Evolutionary conservation across 2,888 invertebrate genomes (phyloP), one percentile per base, ranked within the genome.

Genomic region (Cantharis lateralis): DNA sequence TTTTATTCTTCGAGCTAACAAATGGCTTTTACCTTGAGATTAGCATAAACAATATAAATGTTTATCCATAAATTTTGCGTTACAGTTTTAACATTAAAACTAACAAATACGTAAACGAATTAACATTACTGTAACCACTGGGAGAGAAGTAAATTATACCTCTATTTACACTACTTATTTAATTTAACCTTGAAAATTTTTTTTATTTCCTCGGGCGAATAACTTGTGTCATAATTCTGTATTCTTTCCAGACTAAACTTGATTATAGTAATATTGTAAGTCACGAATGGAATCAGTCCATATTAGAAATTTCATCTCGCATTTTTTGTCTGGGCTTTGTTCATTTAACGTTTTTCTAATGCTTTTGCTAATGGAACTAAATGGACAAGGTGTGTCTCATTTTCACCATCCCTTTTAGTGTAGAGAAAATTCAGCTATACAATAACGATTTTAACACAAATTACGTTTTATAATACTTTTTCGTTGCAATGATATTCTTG

Each of bases 211-310:
- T 68, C 68, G 24, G 72, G 72, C 72, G 32, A 48, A 68, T 20
- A 68, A 68, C 68, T 68, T 61, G 72, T 72, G 71, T 64, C 28
- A 71, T 64, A 71, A 71, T 63, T 71, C 63, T 32, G 15, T 71
- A 71, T 64, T 71, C 62, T 71, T 32, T 13, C n/a, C 15, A 63
- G 16, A 26, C 71, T n/a, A 32, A 71, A 24, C 71, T 32, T 32
- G 13, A 71, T 71, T 71, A 71, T 13, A 26, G 64, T 18, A 32
- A 71, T 64, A 71, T 64, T 66, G n/a, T 18, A 32, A 16, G 71
- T 64, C 71, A 71, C 71, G 71, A 62, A 70, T 24, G n/a, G 61
- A 5, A 24, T 62, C 61, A 13, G 26, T 63, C 64, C 2, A 10
- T 24, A 66, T 48, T 48, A n/a, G 48, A 48, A 48, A 48, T 48